Evolutionary conservation across 2,797 vertebrate species (phyloP).

Genomic region (Artibeus jamaicensis): DNA sequence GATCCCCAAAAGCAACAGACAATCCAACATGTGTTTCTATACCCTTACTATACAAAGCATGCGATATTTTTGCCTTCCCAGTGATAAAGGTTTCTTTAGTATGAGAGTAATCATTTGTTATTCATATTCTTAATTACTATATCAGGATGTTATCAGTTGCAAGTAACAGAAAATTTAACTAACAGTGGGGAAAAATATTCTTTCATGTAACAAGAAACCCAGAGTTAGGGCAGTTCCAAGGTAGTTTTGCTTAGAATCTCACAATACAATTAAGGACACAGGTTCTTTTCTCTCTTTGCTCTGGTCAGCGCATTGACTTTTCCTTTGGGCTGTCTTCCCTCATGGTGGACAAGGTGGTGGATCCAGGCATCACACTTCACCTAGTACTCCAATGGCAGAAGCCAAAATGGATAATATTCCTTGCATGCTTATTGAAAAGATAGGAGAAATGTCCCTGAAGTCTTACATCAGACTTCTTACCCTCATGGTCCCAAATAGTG

Average conservation of each 20-base stretch:
- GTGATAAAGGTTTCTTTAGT: background rate
- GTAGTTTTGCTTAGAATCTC: background rate
- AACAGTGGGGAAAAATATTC: background rate
- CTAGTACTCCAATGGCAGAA: background rate
- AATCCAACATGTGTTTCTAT: background rate
- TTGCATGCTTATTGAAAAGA: background rate
- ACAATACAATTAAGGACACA: background rate
- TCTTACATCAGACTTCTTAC: background rate
- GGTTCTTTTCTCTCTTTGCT: background rate
- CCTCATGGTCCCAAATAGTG: background rate
- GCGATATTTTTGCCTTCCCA: background rate
- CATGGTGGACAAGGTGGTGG: background rate
- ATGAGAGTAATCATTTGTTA: background rate
- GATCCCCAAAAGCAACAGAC: background rate
- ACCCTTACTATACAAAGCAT: background rate
- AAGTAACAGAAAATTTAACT: background rate
- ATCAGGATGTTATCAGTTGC: background rate
- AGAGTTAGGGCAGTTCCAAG: background rate
- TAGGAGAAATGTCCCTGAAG: background rate
- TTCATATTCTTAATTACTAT: background rate
- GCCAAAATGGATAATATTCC: background rate
- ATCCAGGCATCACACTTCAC: background rate
- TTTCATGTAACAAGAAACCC: background rate
- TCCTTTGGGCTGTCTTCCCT: background rate
- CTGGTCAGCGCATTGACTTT: background rate